phyloP scores from a whole-genome alignment of 1,140 invertebrate genomes.

The Trichoplusia ni region DNA sequence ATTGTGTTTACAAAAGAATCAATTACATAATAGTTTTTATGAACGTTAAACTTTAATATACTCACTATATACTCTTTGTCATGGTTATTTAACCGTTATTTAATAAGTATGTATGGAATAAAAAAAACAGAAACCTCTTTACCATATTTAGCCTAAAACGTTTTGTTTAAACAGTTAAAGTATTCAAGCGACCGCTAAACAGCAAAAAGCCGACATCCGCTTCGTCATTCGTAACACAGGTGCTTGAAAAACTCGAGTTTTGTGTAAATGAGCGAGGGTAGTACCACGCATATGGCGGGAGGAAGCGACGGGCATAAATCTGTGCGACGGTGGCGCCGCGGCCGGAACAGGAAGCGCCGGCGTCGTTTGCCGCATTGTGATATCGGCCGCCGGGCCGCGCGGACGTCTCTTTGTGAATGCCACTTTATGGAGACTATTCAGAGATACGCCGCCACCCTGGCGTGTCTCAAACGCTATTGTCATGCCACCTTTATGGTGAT shows the following conservation, averaged over 20 bases:
- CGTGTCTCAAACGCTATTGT: constrained; percentile 64
- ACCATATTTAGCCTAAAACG: no score
- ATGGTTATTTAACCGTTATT: no score
- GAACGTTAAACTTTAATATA: no score
- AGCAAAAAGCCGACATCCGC: constrained; percentile 59
- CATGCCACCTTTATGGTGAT: constrained; percentile 64
- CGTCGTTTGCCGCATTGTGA: constrained; percentile 78
- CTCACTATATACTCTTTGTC: no score
- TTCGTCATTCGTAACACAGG: constrained; percentile 63
- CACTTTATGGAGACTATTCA: constrained; percentile 72
- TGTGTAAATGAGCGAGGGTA: constrained; percentile 72
- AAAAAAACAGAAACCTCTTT: no score
- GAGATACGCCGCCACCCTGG: constrained; percentile 63
- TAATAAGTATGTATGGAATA: no score
- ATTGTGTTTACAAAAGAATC: no score
- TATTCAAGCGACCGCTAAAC: constrained; percentile 34
- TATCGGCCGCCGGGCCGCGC: constrained; percentile 73
- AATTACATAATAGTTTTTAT: no score
- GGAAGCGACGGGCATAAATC: constrained; percentile 79
- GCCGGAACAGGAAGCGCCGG: constrained; percentile 75
- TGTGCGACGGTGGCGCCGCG: constrained; percentile 73
- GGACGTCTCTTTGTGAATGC: constrained; percentile 71
- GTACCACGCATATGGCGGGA: constrained; percentile 71
- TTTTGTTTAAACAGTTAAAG: constrained; percentile 15
- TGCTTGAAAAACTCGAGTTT: constrained; percentile 78